Percentiles rank a stretch among this genome's conserved stretches.
Evolutionary conservation across 2,113 vertebrate species (phyloP).

Genomic region (Maccullochella peelii): DNA sequence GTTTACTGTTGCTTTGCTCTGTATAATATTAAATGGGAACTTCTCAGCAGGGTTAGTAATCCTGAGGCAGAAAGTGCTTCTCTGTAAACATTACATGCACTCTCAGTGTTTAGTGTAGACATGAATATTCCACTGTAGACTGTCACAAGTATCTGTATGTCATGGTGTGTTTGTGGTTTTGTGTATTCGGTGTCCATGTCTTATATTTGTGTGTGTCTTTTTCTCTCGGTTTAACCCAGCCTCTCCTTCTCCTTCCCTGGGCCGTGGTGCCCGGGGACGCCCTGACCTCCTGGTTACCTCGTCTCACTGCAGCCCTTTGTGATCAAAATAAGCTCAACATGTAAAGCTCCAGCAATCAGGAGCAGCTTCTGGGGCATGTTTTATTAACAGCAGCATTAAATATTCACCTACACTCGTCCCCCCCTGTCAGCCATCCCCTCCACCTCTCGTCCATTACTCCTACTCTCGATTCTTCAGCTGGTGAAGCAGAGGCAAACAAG

Average conservation of each 20-base stretch:
- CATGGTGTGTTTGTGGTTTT: not conserved
- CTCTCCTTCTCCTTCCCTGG: constrained; percentile 8
- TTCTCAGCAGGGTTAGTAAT: not conserved
- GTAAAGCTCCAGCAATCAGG: constrained; percentile 74
- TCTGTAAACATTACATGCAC: not conserved
- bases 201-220: not conserved
- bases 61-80: not conserved
- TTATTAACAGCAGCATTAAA: constrained; percentile 83
- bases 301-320: constrained; percentile 62
- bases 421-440: constrained; percentile 30
- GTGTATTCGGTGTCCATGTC: not conserved
- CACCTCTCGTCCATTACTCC: constrained; percentile 18
- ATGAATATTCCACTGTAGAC: not conserved
- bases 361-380: constrained; percentile 71
- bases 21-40: not conserved
- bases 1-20: not conserved
- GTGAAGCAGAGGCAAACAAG: constrained; percentile 7
- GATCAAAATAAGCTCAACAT: constrained; percentile 69
- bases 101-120: not conserved
- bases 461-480: constrained; percentile 11
- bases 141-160: not conserved
- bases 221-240: constrained; percentile 11
- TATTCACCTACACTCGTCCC: constrained; percentile 63
- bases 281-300: constrained; percentile 76
- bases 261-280: constrained; percentile 47